Evolutionary conservation across 1,140 invertebrate genomes (phyloP).

Genomic region (Drosophila takahashii): DNA sequence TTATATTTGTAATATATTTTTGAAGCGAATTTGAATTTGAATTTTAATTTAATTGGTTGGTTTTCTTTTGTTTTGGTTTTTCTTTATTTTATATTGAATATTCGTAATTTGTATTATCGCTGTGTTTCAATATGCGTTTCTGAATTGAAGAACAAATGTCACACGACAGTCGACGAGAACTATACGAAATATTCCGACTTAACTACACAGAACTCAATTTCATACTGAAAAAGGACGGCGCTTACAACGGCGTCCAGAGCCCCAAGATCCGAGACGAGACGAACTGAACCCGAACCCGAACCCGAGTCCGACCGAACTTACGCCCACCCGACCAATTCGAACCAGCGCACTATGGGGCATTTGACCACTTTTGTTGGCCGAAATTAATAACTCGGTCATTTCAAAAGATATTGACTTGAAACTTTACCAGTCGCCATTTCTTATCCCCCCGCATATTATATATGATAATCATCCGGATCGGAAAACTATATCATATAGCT

Average conservation of each 20-base stretch:
- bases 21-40: constrained; percentile 48
- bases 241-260: constrained; percentile 27
- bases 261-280: constrained; percentile 15
- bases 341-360: too few species aligned
- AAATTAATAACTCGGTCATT: too few species aligned
- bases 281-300: constrained; percentile 21
- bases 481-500: too few species aligned
- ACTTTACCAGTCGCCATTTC: too few species aligned
- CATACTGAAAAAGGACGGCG: constrained; percentile 84
- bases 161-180: constrained; percentile 83
- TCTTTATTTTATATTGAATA: constrained; percentile 28
- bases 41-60: constrained; percentile 46
- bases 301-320: constrained; percentile 62
- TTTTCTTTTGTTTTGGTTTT: constrained; percentile 34
- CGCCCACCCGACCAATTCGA: constrained; percentile 76
- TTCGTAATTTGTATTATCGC: constrained; percentile 53
- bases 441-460: too few species aligned
- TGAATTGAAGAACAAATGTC: constrained; percentile 79
- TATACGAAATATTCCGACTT: constrained; percentile 85
- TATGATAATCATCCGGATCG: too few species aligned
- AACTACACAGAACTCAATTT: constrained; percentile 85
- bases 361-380: too few species aligned
- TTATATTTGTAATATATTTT: constrained; percentile 60
- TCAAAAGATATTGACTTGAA: too few species aligned
- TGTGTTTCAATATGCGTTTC: constrained; percentile 59